Evolutionary conservation across 2,797 vertebrate genomes (phyloP).

Genomic region (Centropyge bicolor): DNA sequence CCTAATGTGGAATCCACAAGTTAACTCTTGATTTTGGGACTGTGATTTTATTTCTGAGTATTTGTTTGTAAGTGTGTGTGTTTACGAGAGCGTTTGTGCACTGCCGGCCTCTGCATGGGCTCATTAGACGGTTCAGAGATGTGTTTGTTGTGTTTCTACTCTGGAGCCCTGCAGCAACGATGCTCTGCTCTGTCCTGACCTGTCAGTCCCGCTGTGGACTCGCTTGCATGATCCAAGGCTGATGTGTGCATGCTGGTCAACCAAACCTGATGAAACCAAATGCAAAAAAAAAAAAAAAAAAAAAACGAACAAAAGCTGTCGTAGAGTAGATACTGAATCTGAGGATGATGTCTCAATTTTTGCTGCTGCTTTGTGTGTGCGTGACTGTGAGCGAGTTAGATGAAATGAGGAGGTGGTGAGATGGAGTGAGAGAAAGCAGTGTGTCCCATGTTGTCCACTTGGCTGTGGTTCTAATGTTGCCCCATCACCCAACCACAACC

Average conservation of each 20-base stretch:
- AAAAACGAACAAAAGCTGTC: slow-evolving; percentile 38
- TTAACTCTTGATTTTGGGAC: slow-evolving; percentile 76
- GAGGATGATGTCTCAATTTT: slow-evolving; percentile 67
- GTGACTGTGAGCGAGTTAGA: slow-evolving; percentile 38
- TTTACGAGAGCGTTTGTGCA: slow-evolving; percentile 65
- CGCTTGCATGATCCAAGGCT: slow-evolving; percentile 84
- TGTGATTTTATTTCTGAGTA: slow-evolving; percentile 69
- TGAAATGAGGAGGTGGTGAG: slow-evolving; percentile 42
- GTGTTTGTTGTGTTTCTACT: slow-evolving; percentile 71
- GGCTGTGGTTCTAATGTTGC: slow-evolving; percentile 58
- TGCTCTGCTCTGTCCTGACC: slow-evolving; percentile 68
- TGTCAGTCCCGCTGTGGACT: slow-evolving; percentile 78
- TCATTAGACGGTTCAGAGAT: slow-evolving; percentile 66
- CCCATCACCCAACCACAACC: slow-evolving; percentile 33
- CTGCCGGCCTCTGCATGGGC: slow-evolving; percentile 81
- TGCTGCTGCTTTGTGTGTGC: slow-evolving; percentile 66
- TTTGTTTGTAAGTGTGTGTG: slow-evolving; percentile 68
- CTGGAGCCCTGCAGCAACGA: slow-evolving; percentile 65
- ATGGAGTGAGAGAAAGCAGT: slow-evolving; percentile 50
- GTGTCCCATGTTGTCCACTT: slow-evolving; percentile 51
- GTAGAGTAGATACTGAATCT: slow-evolving; percentile 62
- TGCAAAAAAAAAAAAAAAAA: slow-evolving; percentile 49
- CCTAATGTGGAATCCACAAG: slow-evolving; percentile 72
- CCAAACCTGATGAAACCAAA: slow-evolving; percentile 83
- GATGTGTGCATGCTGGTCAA: slow-evolving; percentile 85